Evolutionary conservation across 2,888 invertebrate species (phyloP), one percentile per base, ranked within the genome.

Genomic region (Phaonia tiefii): DNA sequence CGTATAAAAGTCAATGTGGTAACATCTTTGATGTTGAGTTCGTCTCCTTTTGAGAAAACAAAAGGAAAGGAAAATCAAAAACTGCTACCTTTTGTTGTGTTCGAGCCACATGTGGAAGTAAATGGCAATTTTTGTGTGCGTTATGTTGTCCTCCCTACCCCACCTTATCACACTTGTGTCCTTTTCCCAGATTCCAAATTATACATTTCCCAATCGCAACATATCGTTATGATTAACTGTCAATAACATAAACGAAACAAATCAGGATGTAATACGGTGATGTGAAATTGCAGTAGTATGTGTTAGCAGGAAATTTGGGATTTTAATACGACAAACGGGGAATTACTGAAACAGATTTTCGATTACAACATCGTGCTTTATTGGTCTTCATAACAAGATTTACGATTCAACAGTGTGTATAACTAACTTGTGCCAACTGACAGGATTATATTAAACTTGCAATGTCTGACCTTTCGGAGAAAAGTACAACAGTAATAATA

Each of bases 171-270:
- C n/a, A n/a, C n/a, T n/a, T n/a, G n/a, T n/a, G 44, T 25, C 39
- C 10, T 39, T 39, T 42, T 42, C 42, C 5, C 5, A 22, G n/a
- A 31, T 31, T 31, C 13, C 46, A 66, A 31, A 66, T 70, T 31
- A n/a, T 58, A 69, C 69, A 67, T 51, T n/a, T n/a, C 31, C 8
- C 31, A 49, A 5, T 42, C 67, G 37, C 73, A 63, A 63, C 42
- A 42, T 39, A 71, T 67, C 49, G 25, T 20, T 44, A 87, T 89
- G 88, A 89, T 89, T 87, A 86, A 80, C 89, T 89, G 89, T 87
- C 89, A 89, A 83, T 84, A 82, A 79, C 89, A 87, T 82, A 84
- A n/a, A 83, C 84, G 60, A 70, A 73, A 39, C 42, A 20, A 42
- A 63, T 60, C 46, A 44, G 42, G 31, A 58, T 54, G 25, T 10